Percentiles rank a stretch among this genome's conserved stretches.
Conservation (phyloP, 1,140 invertebrate species). For the Chrysopa pallens region DNA sequence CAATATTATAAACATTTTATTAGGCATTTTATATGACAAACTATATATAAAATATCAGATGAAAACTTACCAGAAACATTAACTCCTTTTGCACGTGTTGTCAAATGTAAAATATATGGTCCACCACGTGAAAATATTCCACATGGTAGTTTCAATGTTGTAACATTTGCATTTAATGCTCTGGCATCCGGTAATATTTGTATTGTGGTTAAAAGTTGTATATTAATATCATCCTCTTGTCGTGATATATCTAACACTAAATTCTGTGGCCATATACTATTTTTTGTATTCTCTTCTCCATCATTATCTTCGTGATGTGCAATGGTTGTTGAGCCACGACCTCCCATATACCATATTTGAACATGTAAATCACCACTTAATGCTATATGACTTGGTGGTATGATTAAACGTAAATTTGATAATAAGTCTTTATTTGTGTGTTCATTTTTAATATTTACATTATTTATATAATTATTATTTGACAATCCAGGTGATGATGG, state of each 20-base stretch:
- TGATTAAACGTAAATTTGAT: constrained; percentile 17
- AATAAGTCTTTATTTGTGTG: no score
- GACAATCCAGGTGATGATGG: no score
- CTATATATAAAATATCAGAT: no score
- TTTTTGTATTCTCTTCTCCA: constrained; percentile 20
- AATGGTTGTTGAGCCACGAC: constrained; percentile 15
- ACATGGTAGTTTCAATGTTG: constrained; percentile 39
- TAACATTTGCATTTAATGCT: constrained; percentile 14
- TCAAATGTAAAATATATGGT: constrained; percentile 15
- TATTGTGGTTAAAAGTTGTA: constrained; percentile 18
- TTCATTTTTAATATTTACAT: no score
- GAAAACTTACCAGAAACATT: neutral
- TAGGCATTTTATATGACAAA: no score
- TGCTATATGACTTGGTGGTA: constrained; percentile 38
- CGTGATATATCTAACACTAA: constrained; percentile 23
- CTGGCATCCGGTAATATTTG: constrained; percentile 18
- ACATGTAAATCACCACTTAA: constrained; percentile 44
- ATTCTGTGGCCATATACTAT: neutral
- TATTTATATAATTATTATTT: no score
- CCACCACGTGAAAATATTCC: constrained; percentile 48
- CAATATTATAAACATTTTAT: no score
- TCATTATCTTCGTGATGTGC: constrained; percentile 10
- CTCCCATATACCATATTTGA: constrained; percentile 24
- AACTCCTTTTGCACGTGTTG: constrained; percentile 2
- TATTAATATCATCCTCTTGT: constrained; percentile 14